Evolutionary conservation across 2,113 vertebrate species (phyloP), one percentile per base, ranked within the genome.

Genomic region (Phyllostomus hastatus): DNA sequence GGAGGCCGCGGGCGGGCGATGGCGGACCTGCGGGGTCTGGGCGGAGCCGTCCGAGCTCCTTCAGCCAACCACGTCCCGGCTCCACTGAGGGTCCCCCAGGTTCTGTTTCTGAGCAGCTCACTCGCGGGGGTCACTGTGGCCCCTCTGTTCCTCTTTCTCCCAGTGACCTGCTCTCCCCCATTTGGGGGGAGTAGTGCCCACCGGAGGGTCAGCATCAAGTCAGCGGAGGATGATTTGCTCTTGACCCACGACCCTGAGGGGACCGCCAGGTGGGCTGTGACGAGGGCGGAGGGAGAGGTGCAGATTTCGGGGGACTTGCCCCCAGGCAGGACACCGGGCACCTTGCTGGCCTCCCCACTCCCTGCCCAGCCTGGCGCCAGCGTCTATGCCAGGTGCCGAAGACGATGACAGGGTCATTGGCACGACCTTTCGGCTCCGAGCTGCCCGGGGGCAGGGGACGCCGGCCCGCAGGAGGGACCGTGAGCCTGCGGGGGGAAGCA

Each of bases 111-210:
- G 38, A 48, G 88, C 35, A 5, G 7, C 54, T 54, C 9, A 6
- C 66, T 38, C 26, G 2, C 0, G 7, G 35, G 31, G 1, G 1
- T 33, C 73, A 7, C 6, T 0, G 5, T 16, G 9, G 11, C 12
- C 33, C 38, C 35, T 73, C 43, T 2, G 38, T 41, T 28, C 4
- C 9, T 48, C 28, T 6, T 6, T 48, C 28, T 17, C 22, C 38
- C 7, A 1, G 12, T 31, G 41, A 33, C 41, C 9, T 80, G 5
- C 73, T 22, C 73, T 54, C 15, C 7, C 10, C 22, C 2, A 1
- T 41, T 1, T 3, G 19, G n/a, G 7, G 7, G 31, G 24, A 33
- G 9, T 24, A 9, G 50, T 35, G 5, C 8, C 57, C 11, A 28
- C 69, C 38, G 1, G 2, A 35, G 48, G 3, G 26, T 67, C 35